Percentiles rank a stretch among this genome's conserved stretches.
phyloP scores from a whole-genome alignment of 1,140 invertebrate species.

The Drosophila miranda region DNA sequence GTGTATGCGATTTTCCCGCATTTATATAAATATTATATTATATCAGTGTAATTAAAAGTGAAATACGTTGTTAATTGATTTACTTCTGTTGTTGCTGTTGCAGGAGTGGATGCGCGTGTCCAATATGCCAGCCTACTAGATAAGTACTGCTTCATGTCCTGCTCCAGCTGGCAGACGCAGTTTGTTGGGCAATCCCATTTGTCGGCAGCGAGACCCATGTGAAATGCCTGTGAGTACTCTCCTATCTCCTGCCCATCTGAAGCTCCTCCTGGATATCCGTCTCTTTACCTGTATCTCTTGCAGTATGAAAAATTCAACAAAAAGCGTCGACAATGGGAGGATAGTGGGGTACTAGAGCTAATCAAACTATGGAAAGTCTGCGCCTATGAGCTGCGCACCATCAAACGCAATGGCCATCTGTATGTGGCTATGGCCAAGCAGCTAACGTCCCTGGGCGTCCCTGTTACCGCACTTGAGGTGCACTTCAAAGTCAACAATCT shows the following conservation, averaged over 20 bases:
- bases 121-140: conserved; percentile 60
- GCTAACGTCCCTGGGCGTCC: conserved; percentile 72
- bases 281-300: neutral
- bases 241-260: neutral
- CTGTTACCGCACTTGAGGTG: conserved; percentile 79
- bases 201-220: conserved; percentile 79
- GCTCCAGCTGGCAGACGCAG: conserved; percentile 64
- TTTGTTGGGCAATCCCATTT: conserved; percentile 74
- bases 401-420: conserved; percentile 82
- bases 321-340: conserved; percentile 82
- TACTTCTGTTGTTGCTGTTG: neutral
- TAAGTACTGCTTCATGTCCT: conserved; percentile 65
- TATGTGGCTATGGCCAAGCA: conserved; percentile 82
- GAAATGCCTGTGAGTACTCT: conserved; percentile 80
- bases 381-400: conserved; percentile 82
- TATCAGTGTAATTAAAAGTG: neutral
- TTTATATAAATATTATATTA: no score
- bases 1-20: no score
- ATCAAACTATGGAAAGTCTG: conserved; percentile 82
- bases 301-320: conserved; percentile 82
- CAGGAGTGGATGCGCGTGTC: conserved; percentile 50
- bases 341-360: conserved; percentile 80
- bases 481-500: conserved; percentile 82
- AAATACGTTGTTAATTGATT: neutral
- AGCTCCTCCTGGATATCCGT: neutral